Conservation (phyloP, 2,797 vertebrate genomes). For the Selene dorsalis region DNA sequence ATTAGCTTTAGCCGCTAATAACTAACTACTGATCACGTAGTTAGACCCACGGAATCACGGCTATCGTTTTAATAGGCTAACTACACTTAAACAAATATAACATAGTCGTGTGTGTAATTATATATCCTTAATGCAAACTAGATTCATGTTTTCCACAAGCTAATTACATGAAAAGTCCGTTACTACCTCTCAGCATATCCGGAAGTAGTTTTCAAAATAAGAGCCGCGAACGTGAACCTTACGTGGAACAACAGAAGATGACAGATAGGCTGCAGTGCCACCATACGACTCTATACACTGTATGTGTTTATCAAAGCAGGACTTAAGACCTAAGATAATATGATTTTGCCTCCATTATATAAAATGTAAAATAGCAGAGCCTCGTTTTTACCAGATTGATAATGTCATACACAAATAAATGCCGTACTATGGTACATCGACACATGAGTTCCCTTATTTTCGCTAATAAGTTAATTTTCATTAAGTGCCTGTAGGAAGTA, state of each 20-base stretch:
- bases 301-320: neutral
- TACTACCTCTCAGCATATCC: neutral
- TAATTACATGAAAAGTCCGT: neutral
- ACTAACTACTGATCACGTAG: neutral
- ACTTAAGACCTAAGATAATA: neutral
- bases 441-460: too few relatives aligned
- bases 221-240: neutral
- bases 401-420: too few relatives aligned
- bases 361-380: too few relatives aligned
- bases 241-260: neutral
- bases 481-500: too few relatives aligned
- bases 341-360: neutral
- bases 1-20: neutral
- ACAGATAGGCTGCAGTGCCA: neutral
- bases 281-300: neutral
- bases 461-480: too few relatives aligned
- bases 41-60: neutral
- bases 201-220: constrained; percentile 56
- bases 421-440: too few relatives aligned
- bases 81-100: too few relatives aligned
- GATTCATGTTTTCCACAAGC: neutral
- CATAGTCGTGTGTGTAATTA: neutral
- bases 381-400: too few relatives aligned
- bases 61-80: neutral
- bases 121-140: neutral